Evolutionary conservation across 2,113 vertebrate genomes (phyloP).

Genomic region (Vicugna pacos): DNA sequence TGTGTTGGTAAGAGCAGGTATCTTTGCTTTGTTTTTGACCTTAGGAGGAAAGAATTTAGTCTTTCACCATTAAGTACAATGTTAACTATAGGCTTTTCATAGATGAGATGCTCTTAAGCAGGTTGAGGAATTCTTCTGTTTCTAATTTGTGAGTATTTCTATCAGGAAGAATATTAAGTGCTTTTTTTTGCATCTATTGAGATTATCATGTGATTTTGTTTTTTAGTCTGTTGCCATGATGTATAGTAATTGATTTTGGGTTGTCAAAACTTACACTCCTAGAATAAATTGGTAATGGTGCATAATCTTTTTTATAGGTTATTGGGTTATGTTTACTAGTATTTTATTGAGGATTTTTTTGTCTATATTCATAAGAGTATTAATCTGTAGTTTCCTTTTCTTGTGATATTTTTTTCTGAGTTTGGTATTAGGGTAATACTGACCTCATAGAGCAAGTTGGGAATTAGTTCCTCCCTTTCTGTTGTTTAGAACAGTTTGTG

Average conservation of each 20-base stretch:
- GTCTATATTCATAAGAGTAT: too few relatives aligned
- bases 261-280: background rate
- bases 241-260: background rate
- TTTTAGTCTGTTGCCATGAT: background rate
- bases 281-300: background rate
- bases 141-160: background rate
- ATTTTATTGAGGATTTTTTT: too few relatives aligned
- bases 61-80: too few relatives aligned
- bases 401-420: too few relatives aligned
- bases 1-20: background rate
- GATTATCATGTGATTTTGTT: background rate
- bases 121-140: background rate
- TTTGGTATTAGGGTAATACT: background rate
- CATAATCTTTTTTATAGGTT: too few relatives aligned
- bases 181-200: background rate
- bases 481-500: background rate
- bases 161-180: background rate
- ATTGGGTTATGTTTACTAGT: too few relatives aligned
- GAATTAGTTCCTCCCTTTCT: background rate
- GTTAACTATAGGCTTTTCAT: background rate
- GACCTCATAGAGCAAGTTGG: background rate
- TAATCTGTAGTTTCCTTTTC: too few relatives aligned
- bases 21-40: background rate
- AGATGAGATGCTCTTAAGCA: background rate
- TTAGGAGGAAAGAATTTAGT: too few relatives aligned